Base-by-base conservation (phyloP, 2,888 invertebrate species). In the Rugalucina vietnamica region DNA sequence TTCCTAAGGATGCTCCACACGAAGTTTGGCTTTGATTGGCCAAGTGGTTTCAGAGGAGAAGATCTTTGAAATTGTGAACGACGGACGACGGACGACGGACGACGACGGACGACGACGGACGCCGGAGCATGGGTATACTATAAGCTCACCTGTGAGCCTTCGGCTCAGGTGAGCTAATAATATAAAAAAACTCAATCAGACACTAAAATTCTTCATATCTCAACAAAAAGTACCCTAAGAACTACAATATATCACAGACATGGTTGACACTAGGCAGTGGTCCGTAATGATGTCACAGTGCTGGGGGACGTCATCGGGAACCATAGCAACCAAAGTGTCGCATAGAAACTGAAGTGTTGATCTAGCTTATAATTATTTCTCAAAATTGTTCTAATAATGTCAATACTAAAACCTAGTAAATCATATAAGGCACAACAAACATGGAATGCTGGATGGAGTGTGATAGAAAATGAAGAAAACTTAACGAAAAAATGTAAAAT, bases 231-330 rank as follows among this genome's bases (percentile, higher is more conserved):
- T 65, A 34, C 65, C 65, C 65, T 65, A 65, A 65, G 3, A 65
- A 3, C 65, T 65, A 43, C 43, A 43, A 12, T 43, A 18, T 43
- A 65, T 65, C 65, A 65, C 65, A 65, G 65, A 32, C 32, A 43
- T 18, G 5, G 21, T 18, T 60, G 65, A 65, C 34, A 65, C 65
- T 18, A 34, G 21, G 65, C 34, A 3, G 65, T 34, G 21, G 18
- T 34, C 18, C 65, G n/a, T 34, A 34, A 65, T 29, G 34, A 77
- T 54, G 70, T 72, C 27, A 32, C 37, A 71, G 50, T 82, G 73
- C 81, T 81, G 81, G 81, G 81, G 81, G 81, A 81, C 77, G 49
- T 81, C 81, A 76, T 54, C 27, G 73, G 77, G 77, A 81, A 65
- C 73, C 39, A 34, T 76, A 77, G 81, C 81, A 81, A 81, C 77